phyloP scores from a whole-genome alignment of 2,113 vertebrate species.

The Grus americana region DNA sequence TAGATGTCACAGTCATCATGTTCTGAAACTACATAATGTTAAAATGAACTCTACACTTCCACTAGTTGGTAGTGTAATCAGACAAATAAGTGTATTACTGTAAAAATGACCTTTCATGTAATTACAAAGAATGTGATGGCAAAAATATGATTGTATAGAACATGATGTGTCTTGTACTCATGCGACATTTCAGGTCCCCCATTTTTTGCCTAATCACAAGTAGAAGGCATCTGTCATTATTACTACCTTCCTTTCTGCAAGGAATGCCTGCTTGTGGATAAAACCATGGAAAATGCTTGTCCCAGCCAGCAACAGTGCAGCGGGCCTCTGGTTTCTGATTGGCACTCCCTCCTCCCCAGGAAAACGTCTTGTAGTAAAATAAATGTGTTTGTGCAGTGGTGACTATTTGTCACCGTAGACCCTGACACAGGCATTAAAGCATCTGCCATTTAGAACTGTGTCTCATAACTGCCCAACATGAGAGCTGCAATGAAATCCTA shows the following conservation, averaged over 20 bases:
- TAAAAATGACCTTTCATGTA: not conserved
- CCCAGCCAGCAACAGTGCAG: not conserved
- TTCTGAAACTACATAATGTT: not conserved
- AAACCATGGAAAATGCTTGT: slow-evolving; percentile 11
- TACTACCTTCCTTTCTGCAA: not conserved
- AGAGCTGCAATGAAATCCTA: slow-evolving; percentile 72
- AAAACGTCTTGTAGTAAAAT: slow-evolving; percentile 61
- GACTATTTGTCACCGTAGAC: slow-evolving; percentile 74
- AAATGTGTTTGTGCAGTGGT: slow-evolving; percentile 83
- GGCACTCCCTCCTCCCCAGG: not conserved
- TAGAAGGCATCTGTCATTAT: not conserved
- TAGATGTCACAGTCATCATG: not conserved
- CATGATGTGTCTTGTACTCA: not conserved
- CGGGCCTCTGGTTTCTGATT: not conserved
- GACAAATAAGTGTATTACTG: not conserved
- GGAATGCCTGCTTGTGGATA: not conserved
- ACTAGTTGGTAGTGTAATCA: not conserved
- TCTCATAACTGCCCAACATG: slow-evolving; percentile 74
- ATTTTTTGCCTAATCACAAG: not conserved
- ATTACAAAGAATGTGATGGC: not conserved
- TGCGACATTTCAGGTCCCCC: not conserved
- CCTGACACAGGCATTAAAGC: slow-evolving; percentile 73
- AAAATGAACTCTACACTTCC: not conserved
- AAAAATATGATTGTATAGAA: not conserved
- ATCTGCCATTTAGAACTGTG: slow-evolving; percentile 71